Base-by-base conservation (phyloP, 2,113 vertebrate genomes). In the Centropus unirufus region DNA sequence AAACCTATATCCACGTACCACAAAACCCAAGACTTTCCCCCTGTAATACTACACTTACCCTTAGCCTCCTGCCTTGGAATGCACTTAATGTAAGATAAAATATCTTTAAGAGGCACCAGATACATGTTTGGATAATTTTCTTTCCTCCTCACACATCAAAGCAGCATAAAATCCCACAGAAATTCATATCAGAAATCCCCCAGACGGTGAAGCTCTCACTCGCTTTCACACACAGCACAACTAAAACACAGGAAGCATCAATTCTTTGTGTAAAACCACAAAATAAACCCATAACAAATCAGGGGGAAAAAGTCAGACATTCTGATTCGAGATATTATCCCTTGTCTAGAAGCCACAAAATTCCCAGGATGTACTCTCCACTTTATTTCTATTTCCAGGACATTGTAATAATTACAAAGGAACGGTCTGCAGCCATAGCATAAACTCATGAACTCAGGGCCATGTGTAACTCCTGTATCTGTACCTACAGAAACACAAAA, bases 141-240 rank as follows among this genome's bases (percentile, higher is more conserved):
- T 72, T 87, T 72, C 64, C 69, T 78, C 80, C 89, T 49, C 62
- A 82, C 36, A 79, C 61, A 82, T 87, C 83, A 87, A 91, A 91
- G 77, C 1, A 93, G 49, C 66, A 91, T 76, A 79, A 93, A 87
- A 87, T 39, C 58, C 70, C 55, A 42, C 5, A 22, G 70, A 87
- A 96, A 93, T 39, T 8, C 2, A 0, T 14, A 39, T 55, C 54
- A 47, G 36, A 75, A 91, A 84, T 51, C 66, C 49, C 54, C 36
- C 77, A 64, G 78, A 40, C 55, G 21, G 19, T 58, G 70, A 68
- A 70, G 32, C 89, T 89, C 84, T 89, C 89, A 19, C 36, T 73
- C 36, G 58, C 30, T 76, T 79, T 89, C 74, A 66, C 2, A 27
- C 20, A 78, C 1, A 4, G 44, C 84, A 72, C 67, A 76, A 55